A percentile compares a stretch with the other conserved stretches of the same genome.
These are phyloP conservation scores for Spinus pinus DNA, from an alignment of 2,797 vertebrate species.

Conservation along the genomic window DNA sequence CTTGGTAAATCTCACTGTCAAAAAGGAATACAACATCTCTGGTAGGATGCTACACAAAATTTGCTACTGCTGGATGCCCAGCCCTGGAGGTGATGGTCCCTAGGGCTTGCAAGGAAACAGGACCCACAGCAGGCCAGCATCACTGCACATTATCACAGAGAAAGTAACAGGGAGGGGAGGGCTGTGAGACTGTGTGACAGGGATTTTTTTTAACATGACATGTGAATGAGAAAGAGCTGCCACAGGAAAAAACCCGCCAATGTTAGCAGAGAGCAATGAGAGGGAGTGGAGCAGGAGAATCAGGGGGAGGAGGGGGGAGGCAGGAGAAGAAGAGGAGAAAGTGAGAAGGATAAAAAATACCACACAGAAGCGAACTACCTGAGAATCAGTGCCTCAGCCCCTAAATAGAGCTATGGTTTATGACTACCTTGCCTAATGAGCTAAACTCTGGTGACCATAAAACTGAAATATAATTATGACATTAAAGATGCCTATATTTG, in stretches of 20 bases:
- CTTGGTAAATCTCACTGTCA: constrained; percentile 38
- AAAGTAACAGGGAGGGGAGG: neutral
- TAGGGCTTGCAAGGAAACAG: neutral
- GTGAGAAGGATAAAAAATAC: constrained; percentile 50
- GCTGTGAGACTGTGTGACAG: neutral
- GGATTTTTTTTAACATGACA: neutral
- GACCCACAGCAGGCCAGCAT: neutral
- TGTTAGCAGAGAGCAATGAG: neutral
- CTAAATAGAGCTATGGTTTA: constrained; percentile 76
- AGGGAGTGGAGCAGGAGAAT: neutral
- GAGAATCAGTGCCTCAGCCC: constrained; percentile 30
- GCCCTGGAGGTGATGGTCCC: neutral
- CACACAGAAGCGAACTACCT: constrained; percentile 27
- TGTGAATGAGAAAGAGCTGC: constrained; percentile 26
- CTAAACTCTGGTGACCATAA: constrained; percentile 86
- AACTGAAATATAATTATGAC: constrained; percentile 89
- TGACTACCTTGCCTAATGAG: constrained; percentile 78
- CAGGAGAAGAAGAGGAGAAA: neutral
- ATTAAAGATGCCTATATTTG: constrained; percentile 91
- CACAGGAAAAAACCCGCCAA: neutral
- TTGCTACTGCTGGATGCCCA: neutral
- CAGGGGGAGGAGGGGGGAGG: neutral
- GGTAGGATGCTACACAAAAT: neutral
- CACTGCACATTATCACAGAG: neutral
- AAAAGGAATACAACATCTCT: neutral